Evolutionary conservation across 1,140 invertebrate species (phyloP), one percentile per base, ranked within the genome.

Genomic region (Pseudachorutes palmiensis): DNA sequence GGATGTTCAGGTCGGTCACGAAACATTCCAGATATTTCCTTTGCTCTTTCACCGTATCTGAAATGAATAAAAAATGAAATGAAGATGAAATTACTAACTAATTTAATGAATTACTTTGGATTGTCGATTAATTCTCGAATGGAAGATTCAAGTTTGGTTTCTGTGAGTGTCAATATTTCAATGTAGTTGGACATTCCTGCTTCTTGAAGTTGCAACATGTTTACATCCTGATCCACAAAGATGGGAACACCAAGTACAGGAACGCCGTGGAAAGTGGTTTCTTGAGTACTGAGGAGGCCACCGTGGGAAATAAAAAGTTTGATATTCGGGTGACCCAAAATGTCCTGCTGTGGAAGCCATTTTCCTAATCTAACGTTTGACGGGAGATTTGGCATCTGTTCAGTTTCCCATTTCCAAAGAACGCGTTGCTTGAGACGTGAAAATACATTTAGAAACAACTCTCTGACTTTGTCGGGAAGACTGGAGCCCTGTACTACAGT

Each of bases 321-420:
- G 0, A 80, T 71, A 68, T 82, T 82, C n/a, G 2, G 31, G n/a
- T 57, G 9, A 65, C 64, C 64, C 58, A 65, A 59, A 31, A 92
- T 81, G 75, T 92, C 89, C 75, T 91, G 89, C 76, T 92, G 89
- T 0, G 89, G 89, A 70, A 90, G 78, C 88, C 89, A 92, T 51
- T 84, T 82, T 1, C 82, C 83, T 0, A 88, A 78, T 75, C 83
- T 84, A 0, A 91, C 85, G 76, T 90, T 91, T 0, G 81, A 75
- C 1, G 88, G 86, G 2, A 69, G 45, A 28, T 68, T 45, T 26
- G 3, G 2, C 63, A 71, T 69, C 12, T 76, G 65, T 55, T 75
- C 70, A 65, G 75, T 68, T 51, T 76, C 75, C 72, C 72, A 72
- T 70, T 79, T 79, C 76, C 77, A 79, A 1, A 80, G 62, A 14